phyloP scores from a whole-genome alignment of 1,140 invertebrate species.

The Aphis craccivora region DNA sequence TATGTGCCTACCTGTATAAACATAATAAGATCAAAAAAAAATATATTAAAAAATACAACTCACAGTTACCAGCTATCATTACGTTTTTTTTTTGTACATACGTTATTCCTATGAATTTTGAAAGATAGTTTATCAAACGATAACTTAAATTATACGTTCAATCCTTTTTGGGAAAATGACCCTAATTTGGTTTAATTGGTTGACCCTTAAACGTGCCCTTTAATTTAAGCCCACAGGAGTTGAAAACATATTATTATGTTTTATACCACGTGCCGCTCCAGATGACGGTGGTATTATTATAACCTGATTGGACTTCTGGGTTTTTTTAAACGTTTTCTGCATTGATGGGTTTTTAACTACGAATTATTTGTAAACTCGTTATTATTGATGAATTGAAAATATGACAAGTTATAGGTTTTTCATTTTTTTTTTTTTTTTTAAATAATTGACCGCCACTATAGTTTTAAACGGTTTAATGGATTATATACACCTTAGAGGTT shows the following conservation, averaged over 20 bases:
- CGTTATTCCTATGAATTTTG: neutral
- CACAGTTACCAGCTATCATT: neutral
- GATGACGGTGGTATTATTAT: neutral
- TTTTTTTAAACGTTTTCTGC: conserved; percentile 1
- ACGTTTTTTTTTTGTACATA: neutral
- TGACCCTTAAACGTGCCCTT: conserved; percentile 9
- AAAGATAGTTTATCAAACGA: neutral
- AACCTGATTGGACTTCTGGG: neutral
- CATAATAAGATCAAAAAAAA: neutral
- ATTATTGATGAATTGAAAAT: neutral
- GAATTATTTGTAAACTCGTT: conserved; percentile 14
- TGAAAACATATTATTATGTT: neutral
- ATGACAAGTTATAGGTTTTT: neutral
- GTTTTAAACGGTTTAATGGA: neutral
- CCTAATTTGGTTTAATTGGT: conserved; percentile 22
- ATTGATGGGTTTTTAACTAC: conserved; percentile 10
- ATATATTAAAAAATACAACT: neutral
- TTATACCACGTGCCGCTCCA: neutral
- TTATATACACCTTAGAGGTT: neutral
- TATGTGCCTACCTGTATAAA: neutral
- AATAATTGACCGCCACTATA: neutral
- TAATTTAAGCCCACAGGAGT: conserved; percentile 22
- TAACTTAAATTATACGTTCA: neutral
- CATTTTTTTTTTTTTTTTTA: neutral
- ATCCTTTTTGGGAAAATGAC: conserved; percentile 9